Conservation (phyloP, 2,797 vertebrate genomes). For the Enteromius viviparus region DNA sequence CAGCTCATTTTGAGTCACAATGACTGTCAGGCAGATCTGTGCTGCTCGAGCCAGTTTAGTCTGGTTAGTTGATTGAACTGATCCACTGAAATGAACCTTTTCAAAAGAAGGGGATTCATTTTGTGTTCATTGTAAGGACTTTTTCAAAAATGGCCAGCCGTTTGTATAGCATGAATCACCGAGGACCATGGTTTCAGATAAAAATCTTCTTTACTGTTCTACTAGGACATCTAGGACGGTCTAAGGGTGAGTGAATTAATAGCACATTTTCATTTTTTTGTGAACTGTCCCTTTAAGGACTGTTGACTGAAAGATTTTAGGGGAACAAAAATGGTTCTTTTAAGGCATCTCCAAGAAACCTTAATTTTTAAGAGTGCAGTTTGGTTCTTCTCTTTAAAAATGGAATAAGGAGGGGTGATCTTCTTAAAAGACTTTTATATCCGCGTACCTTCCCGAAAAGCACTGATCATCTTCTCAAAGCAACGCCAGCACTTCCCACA, state of each 20-base stretch:
- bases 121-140: neutral
- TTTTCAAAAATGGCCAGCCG: neutral
- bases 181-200: neutral
- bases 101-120: neutral
- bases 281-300: neutral
- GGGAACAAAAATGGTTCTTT: neutral
- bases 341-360: neutral
- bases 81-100: neutral
- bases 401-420: neutral
- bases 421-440: conserved; percentile 34
- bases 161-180: neutral
- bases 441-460: conserved; percentile 44
- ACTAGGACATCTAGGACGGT: neutral
- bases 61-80: neutral
- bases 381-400: neutral
- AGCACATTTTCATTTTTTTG: neutral
- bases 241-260: neutral
- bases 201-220: neutral
- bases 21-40: neutral
- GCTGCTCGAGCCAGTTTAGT: neutral
- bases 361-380: conserved; percentile 4
- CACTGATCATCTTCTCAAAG: conserved; percentile 65
- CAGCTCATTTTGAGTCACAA: neutral
- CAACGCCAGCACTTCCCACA: conserved; percentile 66
- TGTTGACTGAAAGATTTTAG: neutral